phyloP scores from a whole-genome alignment of 2,797 vertebrate species.

The Acrocephalus scirpaceus region DNA sequence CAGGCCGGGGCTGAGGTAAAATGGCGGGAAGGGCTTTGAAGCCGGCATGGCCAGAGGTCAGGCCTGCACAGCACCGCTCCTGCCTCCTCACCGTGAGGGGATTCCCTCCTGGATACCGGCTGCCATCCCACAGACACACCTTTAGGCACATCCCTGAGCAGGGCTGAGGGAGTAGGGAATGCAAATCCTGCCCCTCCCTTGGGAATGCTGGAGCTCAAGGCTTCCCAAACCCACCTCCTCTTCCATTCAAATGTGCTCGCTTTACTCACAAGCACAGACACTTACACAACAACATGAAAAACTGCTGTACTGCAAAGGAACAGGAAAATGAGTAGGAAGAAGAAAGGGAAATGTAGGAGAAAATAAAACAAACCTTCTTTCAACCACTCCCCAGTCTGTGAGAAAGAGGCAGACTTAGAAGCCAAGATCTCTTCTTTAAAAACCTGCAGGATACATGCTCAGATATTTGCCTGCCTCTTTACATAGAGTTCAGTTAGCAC shows the following conservation, averaged over 20 bases:
- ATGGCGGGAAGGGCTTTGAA: accelerated
- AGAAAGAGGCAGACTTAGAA: neutral
- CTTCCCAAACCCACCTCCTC: neutral
- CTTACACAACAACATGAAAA: neutral
- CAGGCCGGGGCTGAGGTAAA: neutral
- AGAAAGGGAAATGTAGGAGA: neutral
- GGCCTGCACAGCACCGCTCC: neutral
- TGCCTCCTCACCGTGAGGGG: neutral
- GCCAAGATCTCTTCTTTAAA: neutral
- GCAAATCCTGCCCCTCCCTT: neutral
- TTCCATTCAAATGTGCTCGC: neutral
- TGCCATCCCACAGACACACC: neutral
- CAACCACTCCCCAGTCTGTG: neutral
- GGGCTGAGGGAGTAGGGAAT: neutral
- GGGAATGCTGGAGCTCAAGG: neutral
- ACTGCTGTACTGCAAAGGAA: neutral
- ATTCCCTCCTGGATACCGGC: neutral
- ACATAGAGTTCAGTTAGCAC: neutral
- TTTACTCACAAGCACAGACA: accelerated
- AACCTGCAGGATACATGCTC: neutral
- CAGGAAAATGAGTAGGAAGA: constrained; percentile 7
- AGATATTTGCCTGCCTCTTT: neutral
- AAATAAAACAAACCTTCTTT: neutral
- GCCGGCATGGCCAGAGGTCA: accelerated
- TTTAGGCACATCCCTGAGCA: neutral